These are phyloP conservation scores for Myotis yumanensis DNA, from an alignment of 2,113 vertebrate genomes.

Conservation along the genomic window DNA sequence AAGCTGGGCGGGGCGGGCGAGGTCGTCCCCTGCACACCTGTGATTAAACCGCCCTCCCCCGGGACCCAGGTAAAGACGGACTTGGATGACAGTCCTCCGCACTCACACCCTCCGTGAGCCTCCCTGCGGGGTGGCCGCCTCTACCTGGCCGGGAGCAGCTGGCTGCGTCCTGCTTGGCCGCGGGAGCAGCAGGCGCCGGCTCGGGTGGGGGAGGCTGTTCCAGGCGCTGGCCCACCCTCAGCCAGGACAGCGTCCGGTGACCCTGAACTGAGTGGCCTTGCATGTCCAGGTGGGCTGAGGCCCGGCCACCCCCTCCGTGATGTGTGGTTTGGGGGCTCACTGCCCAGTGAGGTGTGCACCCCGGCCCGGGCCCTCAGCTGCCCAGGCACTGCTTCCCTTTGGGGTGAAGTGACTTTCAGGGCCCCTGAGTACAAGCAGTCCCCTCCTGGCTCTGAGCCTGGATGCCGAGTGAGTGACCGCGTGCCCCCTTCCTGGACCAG, in stretches of 20 bases:
- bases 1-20: slow-evolving; percentile 85
- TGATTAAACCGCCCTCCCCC: slow-evolving; percentile 81
- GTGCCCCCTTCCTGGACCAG: background rate
- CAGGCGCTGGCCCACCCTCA: background rate
- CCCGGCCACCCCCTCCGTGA: background rate
- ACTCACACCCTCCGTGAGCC: background rate
- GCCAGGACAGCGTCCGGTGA: slow-evolving; percentile 44
- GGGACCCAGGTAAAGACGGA: slow-evolving; percentile 47
- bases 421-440: background rate
- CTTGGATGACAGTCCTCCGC: slow-evolving; percentile 10
- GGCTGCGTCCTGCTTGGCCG: background rate
- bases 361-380: background rate
- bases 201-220: background rate
- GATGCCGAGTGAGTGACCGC: background rate
- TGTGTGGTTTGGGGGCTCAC: too few species aligned
- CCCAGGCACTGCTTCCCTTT: background rate
- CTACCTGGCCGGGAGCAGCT: background rate
- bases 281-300: slow-evolving; percentile 1
- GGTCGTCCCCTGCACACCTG: slow-evolving; percentile 85
- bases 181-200: background rate
- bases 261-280: slow-evolving; percentile 50
- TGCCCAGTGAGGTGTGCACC: background rate
- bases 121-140: too few species aligned
- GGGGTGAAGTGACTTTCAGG: background rate
- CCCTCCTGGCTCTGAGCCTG: background rate